Evolutionary conservation across 2,113 vertebrate genomes (phyloP), one percentile per base, ranked within the genome.

Genomic region (Sylvilagus bachmani): DNA sequence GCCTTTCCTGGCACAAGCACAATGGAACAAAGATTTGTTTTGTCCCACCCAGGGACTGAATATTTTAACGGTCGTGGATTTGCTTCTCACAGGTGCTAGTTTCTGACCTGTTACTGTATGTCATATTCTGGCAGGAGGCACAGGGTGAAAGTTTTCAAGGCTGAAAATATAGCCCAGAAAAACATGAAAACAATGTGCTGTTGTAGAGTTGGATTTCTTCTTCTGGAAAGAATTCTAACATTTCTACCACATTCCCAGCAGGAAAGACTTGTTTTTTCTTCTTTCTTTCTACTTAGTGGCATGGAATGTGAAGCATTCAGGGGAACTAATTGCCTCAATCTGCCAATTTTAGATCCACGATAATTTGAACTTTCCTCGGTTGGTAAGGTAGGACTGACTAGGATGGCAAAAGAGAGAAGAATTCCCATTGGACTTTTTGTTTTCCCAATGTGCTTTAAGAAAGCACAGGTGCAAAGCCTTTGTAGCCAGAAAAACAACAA

Each of bases 171-270:
- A 97, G 64, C 81, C 89, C 69, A 92, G 78, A 89, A 95, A 95
- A 96, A 86, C 95, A 95, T 66, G 83, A 85, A 95, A 97, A 96
- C 95, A 96, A 87, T 89, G 92, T 69, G 67, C 75, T 74, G 70
- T 73, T 89, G 88, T 90, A 33, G 88, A 84, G 86, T 95, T 93
- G 73, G 51, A 79, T 95, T 96, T 91, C 77, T 95, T 95, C 71
- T 94, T 90, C 61, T 95, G 92, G 95, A 96, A 97, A 93, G 90
- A 92, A 96, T 94, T 97, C 78, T 95, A 94, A 91, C 75, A 92
- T 97, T 97, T 95, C 78, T 89, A 84, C 90, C 79, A 95, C 5
- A 61, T 79, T 95, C 82, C 71, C 93, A 95, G 90, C 24, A 97
- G 92, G 70, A 95, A 95, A 86, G 33, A 17, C 55, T 91, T 83